Percentiles rank a stretch among this genome's conserved stretches.
These are phyloP conservation scores for Polypedilum vanderplanki DNA, from an alignment of 1,140 invertebrate genomes.

Conservation along the genomic window DNA sequence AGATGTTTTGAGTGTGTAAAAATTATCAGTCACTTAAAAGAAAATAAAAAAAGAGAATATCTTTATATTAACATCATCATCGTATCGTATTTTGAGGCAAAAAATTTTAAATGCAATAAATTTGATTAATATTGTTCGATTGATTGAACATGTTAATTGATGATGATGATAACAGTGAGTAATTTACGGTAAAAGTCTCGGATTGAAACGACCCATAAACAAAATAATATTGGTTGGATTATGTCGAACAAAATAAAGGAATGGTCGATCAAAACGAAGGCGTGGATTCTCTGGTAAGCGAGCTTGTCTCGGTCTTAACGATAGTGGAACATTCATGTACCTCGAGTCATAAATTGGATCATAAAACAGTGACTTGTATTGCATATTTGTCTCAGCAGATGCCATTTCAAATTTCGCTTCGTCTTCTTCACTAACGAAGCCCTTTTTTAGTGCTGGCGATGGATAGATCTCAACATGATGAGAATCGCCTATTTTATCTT, in stretches of 20 bases:
- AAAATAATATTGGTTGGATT: constrained; percentile 80
- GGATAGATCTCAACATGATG: constrained; percentile 75
- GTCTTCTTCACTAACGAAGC: constrained; percentile 33
- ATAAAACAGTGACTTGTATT: constrained; percentile 46
- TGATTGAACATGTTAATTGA: background rate
- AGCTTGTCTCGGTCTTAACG: constrained; percentile 60
- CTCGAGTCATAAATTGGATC: constrained; percentile 54
- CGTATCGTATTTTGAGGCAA: background rate
- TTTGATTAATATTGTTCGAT: background rate
- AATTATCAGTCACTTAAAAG: background rate
- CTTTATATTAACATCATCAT: background rate
- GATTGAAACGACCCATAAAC: constrained; percentile 78
- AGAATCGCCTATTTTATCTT: constrained; percentile 59
- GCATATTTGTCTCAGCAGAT: constrained; percentile 37
- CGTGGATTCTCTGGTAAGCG: constrained; percentile 60
- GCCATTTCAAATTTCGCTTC: constrained; percentile 36
- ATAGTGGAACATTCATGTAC: constrained; percentile 54
- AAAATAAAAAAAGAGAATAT: background rate
- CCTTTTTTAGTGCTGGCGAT: constrained; percentile 48
- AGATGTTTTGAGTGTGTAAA: background rate
- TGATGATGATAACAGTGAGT: background rate
- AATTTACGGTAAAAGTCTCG: constrained; percentile 61
- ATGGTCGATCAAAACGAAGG: constrained; percentile 73
- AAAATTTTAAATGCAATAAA: background rate
- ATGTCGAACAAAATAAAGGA: constrained; percentile 77